Conservation (phyloP, 1,140 invertebrate genomes). For the Drosophila micromelanica region DNA sequence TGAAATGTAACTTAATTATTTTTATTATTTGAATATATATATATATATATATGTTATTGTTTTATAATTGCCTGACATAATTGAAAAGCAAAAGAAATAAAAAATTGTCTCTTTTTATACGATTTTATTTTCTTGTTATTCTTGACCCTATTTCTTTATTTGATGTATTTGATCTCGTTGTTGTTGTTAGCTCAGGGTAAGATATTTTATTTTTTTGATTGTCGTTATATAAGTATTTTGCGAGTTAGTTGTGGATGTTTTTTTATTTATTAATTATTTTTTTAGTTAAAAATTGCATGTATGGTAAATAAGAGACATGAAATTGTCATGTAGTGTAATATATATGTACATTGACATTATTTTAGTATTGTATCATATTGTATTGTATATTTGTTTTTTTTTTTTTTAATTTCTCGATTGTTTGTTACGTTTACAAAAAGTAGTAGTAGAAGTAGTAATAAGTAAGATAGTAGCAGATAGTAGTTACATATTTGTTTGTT, state of each 20-base stretch:
- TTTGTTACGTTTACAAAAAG: conserved; percentile 43
- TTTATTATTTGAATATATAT: neutral
- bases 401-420: conserved; percentile 18
- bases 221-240: conserved; percentile 12
- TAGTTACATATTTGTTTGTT: conserved; percentile 61
- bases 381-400: conserved; percentile 13
- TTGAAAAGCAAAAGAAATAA: neutral
- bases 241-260: conserved; percentile 14
- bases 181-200: conserved; percentile 8
- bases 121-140: conserved; percentile 1
- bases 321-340: conserved; percentile 38
- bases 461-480: conserved; percentile 72
- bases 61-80: neutral
- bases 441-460: conserved; percentile 56
- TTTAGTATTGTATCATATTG: conserved; percentile 8
- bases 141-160: conserved; percentile 3
- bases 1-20: neutral
- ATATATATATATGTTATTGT: neutral
- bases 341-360: conserved; percentile 31
- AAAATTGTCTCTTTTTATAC: neutral
- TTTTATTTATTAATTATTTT: conserved; percentile 1
- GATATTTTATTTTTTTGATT: conserved; percentile 12
- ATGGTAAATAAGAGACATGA: conserved; percentile 31
- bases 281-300: conserved; percentile 32
- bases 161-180: conserved; percentile 4